phyloP scores from a whole-genome alignment of 2,113 vertebrate species.

The Chelonoidis abingdonii region DNA sequence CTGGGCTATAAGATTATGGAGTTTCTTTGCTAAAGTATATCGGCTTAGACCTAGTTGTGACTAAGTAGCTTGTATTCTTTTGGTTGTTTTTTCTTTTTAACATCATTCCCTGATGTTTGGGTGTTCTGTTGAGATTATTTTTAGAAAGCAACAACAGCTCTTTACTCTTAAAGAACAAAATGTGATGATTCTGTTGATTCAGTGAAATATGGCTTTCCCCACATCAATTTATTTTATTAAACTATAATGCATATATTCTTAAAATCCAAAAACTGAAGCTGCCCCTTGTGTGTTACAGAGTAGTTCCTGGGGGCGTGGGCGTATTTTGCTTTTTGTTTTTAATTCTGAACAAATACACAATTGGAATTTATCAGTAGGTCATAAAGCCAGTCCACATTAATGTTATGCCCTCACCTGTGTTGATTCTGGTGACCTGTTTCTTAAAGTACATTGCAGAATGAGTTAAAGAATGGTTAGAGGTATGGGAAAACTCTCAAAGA shows the following conservation, averaged over 20 bases:
- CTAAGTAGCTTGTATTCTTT: neutral
- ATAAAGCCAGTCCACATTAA: neutral
- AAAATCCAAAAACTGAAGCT: neutral
- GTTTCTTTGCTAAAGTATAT: neutral
- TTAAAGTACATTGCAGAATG: neutral
- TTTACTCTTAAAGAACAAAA: constrained; percentile 31
- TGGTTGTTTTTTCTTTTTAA: neutral
- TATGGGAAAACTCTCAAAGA: neutral
- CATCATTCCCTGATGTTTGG: neutral
- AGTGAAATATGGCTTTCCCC: neutral
- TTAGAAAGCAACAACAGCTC: constrained; percentile 12
- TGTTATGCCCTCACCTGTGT: neutral
- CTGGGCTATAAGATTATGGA: accelerated
- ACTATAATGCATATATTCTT: neutral
- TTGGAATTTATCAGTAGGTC: neutral
- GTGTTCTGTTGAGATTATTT: constrained; percentile 9
- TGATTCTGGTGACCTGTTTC: neutral
- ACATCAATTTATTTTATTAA: neutral
- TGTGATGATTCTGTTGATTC: neutral
- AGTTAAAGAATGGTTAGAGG: neutral
- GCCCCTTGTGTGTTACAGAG: neutral
- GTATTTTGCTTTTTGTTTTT: neutral
- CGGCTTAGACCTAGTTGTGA: neutral
- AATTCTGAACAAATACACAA: neutral
- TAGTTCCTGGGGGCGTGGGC: neutral